Percentiles rank a stretch among this genome's conserved stretches.
Evolutionary conservation across 2,113 vertebrate species (phyloP).

Genomic region (Eurypyga helias): DNA sequence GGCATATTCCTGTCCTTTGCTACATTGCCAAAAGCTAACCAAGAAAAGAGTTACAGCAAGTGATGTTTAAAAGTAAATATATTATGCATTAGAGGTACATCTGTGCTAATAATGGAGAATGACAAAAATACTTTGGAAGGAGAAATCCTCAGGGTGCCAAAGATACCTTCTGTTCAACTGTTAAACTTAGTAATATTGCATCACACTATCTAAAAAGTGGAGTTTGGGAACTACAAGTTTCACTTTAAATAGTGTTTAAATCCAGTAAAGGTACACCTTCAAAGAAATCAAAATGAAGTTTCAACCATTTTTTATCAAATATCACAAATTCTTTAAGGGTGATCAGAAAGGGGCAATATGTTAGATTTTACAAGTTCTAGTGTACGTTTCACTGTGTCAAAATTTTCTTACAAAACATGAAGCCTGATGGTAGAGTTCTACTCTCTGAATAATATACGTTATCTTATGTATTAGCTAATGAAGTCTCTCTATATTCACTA

Average conservation of each 20-base stretch:
- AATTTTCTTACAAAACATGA: background rate
- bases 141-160: background rate
- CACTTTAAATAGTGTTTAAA: background rate
- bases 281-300: background rate
- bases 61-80: background rate
- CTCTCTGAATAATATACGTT: background rate
- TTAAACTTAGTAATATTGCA: background rate
- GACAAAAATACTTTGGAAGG: background rate
- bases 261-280: background rate
- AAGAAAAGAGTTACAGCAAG: background rate
- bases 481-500: background rate
- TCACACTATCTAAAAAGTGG: background rate
- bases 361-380: background rate
- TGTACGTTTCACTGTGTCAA: background rate
- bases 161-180: background rate
- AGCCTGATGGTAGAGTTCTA: background rate
- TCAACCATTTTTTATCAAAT: background rate
- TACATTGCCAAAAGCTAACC: background rate
- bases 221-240: background rate
- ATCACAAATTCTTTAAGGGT: background rate
- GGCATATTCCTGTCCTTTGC: background rate
- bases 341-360: background rate
- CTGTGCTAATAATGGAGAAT: background rate
- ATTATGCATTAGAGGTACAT: background rate
- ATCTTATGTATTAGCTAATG: background rate